These are phyloP conservation scores for Meliscaeva auricollis DNA, from an alignment of 2,888 invertebrate species.

Conservation along the genomic window DNA sequence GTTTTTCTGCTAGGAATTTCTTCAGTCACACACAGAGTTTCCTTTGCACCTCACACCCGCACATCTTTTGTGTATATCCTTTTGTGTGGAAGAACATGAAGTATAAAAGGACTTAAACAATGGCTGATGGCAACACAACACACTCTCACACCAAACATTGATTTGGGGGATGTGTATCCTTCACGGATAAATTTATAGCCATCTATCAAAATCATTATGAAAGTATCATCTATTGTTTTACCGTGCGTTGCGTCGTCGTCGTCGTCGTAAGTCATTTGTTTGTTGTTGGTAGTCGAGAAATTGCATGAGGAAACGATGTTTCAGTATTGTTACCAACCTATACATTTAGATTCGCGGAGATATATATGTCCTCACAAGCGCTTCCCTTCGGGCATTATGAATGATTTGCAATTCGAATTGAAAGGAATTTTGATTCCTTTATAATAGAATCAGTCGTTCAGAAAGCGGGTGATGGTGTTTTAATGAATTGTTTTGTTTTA, in stretches of 20 bases:
- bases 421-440: slow-evolving; percentile 50
- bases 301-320: slow-evolving; percentile 49
- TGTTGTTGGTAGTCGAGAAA: background rate
- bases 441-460: slow-evolving; percentile 27
- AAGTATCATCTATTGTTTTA: slow-evolving; percentile 75
- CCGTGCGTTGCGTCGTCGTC: background rate
- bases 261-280: background rate
- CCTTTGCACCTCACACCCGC: slow-evolving; percentile 44
- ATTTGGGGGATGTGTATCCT: slow-evolving; percentile 51
- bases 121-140: slow-evolving; percentile 5
- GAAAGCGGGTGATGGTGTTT: slow-evolving; percentile 36
- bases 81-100: slow-evolving; percentile 26
- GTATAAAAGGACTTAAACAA: slow-evolving; percentile 33
- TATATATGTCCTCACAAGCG: slow-evolving; percentile 41
- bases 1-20: slow-evolving; percentile 31
- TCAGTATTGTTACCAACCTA: background rate
- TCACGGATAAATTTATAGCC: slow-evolving; percentile 63
- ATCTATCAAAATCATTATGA: slow-evolving; percentile 76
- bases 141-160: slow-evolving; percentile 17
- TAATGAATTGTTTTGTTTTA: slow-evolving; percentile 61
- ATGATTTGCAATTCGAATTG: slow-evolving; percentile 49
- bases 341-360: slow-evolving; percentile 48
- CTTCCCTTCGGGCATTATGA: slow-evolving; percentile 52
- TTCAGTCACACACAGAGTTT: slow-evolving; percentile 30
- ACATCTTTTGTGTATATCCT: slow-evolving; percentile 50